Percentiles rank a stretch among this genome's conserved stretches.
Conservation (phyloP, 1,140 invertebrate species). For the Zaprionus inermis region DNA sequence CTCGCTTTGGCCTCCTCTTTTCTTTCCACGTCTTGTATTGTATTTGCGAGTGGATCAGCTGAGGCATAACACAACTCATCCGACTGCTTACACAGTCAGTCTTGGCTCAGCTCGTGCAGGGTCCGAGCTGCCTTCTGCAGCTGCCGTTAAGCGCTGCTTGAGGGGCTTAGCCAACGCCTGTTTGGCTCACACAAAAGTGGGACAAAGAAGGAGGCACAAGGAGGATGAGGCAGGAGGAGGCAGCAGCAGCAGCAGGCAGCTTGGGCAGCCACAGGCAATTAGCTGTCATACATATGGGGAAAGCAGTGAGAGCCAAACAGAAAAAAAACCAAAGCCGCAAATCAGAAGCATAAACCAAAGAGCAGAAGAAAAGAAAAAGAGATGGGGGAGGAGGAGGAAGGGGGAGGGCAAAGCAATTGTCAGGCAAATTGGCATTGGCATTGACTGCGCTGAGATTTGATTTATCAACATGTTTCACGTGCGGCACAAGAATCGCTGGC, state of each 20-base stretch:
- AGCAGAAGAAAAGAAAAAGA: background rate
- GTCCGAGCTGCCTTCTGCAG: constrained; percentile 20
- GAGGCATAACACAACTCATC: constrained; percentile 55
- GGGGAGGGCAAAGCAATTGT: constrained; percentile 65
- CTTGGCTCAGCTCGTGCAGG: background rate
- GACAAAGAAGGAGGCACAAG: constrained; percentile 19
- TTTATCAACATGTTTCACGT: constrained; percentile 80
- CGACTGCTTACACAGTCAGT: constrained; percentile 47
- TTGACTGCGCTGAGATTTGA: constrained; percentile 78
- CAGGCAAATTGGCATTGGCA: constrained; percentile 79
- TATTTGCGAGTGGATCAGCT: constrained; percentile 53
- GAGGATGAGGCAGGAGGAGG: background rate
- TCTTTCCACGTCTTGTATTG: constrained; percentile 22
- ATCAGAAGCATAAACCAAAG: constrained; percentile 8
- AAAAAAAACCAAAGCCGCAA: background rate
- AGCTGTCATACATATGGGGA: constrained; percentile 53
- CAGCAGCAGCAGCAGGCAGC: background rate
- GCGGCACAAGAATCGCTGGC: constrained; percentile 48
- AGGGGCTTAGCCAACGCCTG: constrained; percentile 47
- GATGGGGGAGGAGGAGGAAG: background rate
- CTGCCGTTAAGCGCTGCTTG: constrained; percentile 52
- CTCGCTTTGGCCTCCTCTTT: background rate
- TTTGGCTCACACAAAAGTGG: constrained; percentile 40
- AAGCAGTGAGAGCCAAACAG: constrained; percentile 17
- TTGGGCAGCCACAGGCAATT: constrained; percentile 59